Base-by-base conservation (phyloP, 2,113 vertebrate genomes). In the Lasiurus borealis region DNA sequence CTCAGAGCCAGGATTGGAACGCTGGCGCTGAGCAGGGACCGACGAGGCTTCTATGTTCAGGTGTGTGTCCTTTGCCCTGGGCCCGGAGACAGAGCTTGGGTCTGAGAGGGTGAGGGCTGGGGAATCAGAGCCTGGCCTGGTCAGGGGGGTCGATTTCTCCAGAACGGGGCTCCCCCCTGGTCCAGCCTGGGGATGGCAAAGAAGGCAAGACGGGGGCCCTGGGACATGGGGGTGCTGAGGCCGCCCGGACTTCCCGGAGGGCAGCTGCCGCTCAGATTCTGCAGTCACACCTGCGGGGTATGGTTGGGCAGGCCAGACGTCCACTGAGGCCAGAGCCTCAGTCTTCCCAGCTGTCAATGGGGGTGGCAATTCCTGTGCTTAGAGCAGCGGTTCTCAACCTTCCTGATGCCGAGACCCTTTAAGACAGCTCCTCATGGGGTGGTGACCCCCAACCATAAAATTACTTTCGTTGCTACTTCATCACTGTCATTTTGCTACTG, bases 261-360 rank as follows among this genome's bases (percentile, higher is more conserved):
- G 21, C 62, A 66, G 46, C 29, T 64, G 54, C 46, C 15, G 36
- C 25, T 59, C 64, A 73, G 23, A 36, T 27, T 82, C 59, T 44
- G 54, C 71, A 75, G n/a, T 87, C n/a, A 59, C 57, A 8, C 14
- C 59, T 12, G 59, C 59, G 25, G 46, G 44, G 59, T 72, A 69
- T 86, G 27, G 10, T 23, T 48, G 62, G 36, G 46, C 25, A 46
- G 69, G 36, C 31, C n/a, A n/a, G n/a, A n/a, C n/a, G n/a, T n/a
- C n/a, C n/a, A n/a, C n/a, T n/a, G n/a, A n/a, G n/a, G n/a, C n/a
- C 44, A 36, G 46, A 86, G 57, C 68, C 93, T 82, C 34, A 9
- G 52, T 85, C 64, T 91, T 10, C 82, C 87, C 40, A 19, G 19
- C 77, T 91, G 68, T 88, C 27, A 31, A 34, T 75, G 92, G 81